Evolutionary conservation across 2,888 invertebrate species (phyloP).

Genomic region (Pammene fasciana): DNA sequence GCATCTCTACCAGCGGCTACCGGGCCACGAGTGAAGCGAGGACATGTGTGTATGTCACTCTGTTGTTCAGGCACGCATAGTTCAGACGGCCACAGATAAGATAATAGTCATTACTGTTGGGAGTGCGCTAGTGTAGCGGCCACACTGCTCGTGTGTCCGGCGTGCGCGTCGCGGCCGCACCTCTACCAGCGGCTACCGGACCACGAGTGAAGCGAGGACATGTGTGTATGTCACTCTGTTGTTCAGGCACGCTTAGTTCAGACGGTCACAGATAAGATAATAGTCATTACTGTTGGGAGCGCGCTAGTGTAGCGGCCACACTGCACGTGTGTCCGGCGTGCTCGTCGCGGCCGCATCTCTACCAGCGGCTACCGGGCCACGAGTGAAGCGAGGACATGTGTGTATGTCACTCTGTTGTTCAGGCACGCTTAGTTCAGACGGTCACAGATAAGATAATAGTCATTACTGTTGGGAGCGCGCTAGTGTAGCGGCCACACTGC

Average conservation of each 20-base stretch:
- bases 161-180: conserved; percentile 90
- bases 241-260: background rate
- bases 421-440: background rate
- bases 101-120: background rate
- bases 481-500: background rate
- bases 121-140: background rate
- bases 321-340: conserved; percentile 99
- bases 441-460: background rate
- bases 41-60: background rate
- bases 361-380: conserved; percentile 69
- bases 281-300: background rate
- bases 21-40: conserved; percentile 48
- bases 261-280: background rate
- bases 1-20: conserved; percentile 73
- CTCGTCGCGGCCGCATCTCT: conserved; percentile 85
- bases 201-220: conserved; percentile 3
- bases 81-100: background rate
- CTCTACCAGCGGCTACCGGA: conserved; percentile 75
- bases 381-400: conserved; percentile 3
- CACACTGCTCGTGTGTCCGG: conserved; percentile 97
- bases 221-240: background rate
- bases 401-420: background rate
- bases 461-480: background rate
- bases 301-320: conserved; percentile 63
- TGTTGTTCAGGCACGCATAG: background rate